phyloP scores from a whole-genome alignment of 2,797 vertebrate genomes.

The Tarsius wallacei region DNA sequence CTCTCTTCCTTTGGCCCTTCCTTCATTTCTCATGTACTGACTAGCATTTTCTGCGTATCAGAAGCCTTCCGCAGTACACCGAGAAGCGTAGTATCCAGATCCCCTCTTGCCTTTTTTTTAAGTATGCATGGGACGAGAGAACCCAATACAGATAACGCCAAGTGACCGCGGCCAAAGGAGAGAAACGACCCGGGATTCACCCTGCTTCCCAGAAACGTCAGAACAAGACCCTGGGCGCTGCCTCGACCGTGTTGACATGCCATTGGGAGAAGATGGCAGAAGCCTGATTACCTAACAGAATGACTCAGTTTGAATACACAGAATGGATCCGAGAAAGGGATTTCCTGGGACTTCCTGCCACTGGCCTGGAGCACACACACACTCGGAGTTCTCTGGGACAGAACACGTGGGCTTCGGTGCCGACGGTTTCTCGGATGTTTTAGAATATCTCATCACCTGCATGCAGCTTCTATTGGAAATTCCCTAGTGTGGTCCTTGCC shows the following conservation, averaged over 20 bases:
- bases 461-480: not conserved
- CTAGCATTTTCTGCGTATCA: not conserved
- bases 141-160: not conserved
- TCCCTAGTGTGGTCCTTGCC: not conserved
- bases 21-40: not conserved
- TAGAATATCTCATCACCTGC: not conserved
- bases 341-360: slow-evolving; percentile 42
- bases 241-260: not conserved
- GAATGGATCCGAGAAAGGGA: slow-evolving; percentile 46
- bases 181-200: not conserved
- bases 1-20: not conserved
- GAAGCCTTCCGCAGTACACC: not conserved
- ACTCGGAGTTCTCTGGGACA: not conserved
- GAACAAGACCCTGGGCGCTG: not conserved
- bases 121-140: not conserved
- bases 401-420: not conserved
- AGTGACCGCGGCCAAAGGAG: not conserved
- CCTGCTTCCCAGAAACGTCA: slow-evolving; percentile 59
- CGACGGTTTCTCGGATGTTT: not conserved
- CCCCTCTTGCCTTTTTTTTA: not conserved
- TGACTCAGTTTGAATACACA: slow-evolving; percentile 70
- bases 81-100: not conserved
- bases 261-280: slow-evolving; percentile 61
- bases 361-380: not conserved
- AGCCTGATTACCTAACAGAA: slow-evolving; percentile 31